phyloP scores from a whole-genome alignment of 2,113 vertebrate species.

The Sylvilagus bachmani region DNA sequence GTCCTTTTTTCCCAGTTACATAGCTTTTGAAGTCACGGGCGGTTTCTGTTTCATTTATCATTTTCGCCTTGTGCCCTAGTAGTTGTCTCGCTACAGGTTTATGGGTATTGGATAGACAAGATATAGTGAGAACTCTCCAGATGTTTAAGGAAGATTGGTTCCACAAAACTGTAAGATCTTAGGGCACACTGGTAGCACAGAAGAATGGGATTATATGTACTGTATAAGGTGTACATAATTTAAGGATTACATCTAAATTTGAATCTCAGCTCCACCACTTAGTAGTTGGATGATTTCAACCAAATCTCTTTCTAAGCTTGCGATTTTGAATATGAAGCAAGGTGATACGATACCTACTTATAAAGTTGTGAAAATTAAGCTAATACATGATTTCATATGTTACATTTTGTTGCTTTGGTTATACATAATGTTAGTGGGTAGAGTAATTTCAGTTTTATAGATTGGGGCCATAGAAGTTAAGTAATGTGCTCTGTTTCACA shows the following conservation, averaged over 20 bases:
- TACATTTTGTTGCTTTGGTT: constrained; percentile 6
- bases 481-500: constrained; percentile 12
- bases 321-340: constrained; percentile 49
- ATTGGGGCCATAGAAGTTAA: neutral
- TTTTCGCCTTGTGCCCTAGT: neutral
- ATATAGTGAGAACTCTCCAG: neutral
- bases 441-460: constrained; percentile 18
- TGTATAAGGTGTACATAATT: neutral
- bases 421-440: constrained; percentile 28
- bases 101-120: neutral
- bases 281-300: neutral
- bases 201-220: neutral
- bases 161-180: neutral
- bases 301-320: neutral
- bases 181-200: neutral
- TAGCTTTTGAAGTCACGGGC: neutral
- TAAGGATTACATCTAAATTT: constrained; percentile 27
- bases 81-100: neutral
- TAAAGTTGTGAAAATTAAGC: constrained; percentile 26
- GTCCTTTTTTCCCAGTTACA: neutral
- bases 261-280: neutral
- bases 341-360: neutral
- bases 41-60: constrained; percentile 12
- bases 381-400: constrained; percentile 29
- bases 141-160: neutral